These are phyloP conservation scores for Mesopsocus fuscifrons DNA, from an alignment of 2,888 invertebrate species.

Conservation along the genomic window DNA sequence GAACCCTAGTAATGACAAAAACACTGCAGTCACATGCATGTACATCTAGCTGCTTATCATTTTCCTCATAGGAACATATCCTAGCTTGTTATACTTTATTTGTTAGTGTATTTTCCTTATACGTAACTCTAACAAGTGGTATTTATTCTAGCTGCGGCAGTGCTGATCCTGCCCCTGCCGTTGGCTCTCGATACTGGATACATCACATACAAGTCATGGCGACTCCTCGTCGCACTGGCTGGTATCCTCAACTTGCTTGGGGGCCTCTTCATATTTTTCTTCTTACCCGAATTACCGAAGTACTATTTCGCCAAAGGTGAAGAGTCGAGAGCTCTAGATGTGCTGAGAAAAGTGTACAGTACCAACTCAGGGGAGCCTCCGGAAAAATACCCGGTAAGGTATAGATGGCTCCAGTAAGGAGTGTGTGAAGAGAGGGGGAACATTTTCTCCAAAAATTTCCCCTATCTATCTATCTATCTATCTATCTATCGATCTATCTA, in stretches of 20 bases:
- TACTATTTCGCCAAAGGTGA: slow-evolving; percentile 43
- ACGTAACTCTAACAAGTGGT: too few relatives aligned
- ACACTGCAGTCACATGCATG: too few relatives aligned
- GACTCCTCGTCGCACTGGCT: slow-evolving; percentile 44
- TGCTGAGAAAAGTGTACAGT: slow-evolving; percentile 38
- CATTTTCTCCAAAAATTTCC: too few relatives aligned
- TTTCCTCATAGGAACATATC: too few relatives aligned
- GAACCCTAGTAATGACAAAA: too few relatives aligned
- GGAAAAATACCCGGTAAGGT: slow-evolving; percentile 31
- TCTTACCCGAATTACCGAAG: slow-evolving; percentile 61
- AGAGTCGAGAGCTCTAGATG: slow-evolving; percentile 34
- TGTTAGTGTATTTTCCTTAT: too few relatives aligned
- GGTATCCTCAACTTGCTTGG: slow-evolving; percentile 35
- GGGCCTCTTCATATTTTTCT: slow-evolving; percentile 24
- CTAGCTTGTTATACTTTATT: too few relatives aligned
- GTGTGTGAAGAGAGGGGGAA: too few relatives aligned
- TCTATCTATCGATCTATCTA: too few relatives aligned
- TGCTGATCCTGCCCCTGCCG: slow-evolving; percentile 40
- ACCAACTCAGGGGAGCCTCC: slow-evolving; percentile 29
- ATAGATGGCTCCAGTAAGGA: too few relatives aligned
- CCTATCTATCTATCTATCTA: too few relatives aligned
- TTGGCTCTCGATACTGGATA: slow-evolving; percentile 19
- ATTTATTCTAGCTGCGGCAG: slow-evolving; percentile 35
- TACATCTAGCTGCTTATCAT: too few relatives aligned
- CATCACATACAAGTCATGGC: slow-evolving; percentile 48